phyloP scores from a whole-genome alignment of 2,113 vertebrate genomes.

The Typhlomys cinereus region DNA sequence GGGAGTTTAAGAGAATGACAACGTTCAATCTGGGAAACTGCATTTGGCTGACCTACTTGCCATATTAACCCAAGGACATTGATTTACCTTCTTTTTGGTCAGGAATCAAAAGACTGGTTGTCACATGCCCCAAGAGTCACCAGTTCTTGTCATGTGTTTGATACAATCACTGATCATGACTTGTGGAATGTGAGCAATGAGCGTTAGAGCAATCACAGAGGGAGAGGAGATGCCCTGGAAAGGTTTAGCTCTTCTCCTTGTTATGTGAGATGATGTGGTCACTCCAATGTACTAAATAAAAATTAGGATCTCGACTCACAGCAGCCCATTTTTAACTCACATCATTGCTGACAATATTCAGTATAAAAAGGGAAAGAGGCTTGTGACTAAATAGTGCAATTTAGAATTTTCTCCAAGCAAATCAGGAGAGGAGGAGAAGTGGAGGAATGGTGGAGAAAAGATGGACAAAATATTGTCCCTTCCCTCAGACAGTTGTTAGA shows the following conservation, averaged over 20 bases:
- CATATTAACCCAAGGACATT: background rate
- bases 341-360: slow-evolving; percentile 37
- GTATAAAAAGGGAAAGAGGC: slow-evolving; percentile 18
- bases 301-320: slow-evolving; percentile 21
- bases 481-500: background rate
- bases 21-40: background rate
- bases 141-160: background rate
- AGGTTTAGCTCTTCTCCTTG: slow-evolving; percentile 1
- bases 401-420: slow-evolving; percentile 44
- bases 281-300: slow-evolving; percentile 15
- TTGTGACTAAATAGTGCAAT: background rate
- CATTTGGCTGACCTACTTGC: slow-evolving; percentile 59
- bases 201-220: background rate
- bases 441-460: background rate
- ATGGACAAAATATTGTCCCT: background rate
- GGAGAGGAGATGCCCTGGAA: slow-evolving; percentile 14
- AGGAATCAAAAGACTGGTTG: background rate
- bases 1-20: background rate
- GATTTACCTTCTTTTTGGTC: slow-evolving; percentile 37
- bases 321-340: slow-evolving; percentile 44
- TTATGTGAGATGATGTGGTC: slow-evolving; percentile 41
- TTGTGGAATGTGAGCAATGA: background rate
- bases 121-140: background rate
- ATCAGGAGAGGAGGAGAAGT: background rate
- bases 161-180: background rate